phyloP scores from a whole-genome alignment of 2,113 vertebrate genomes.

The Ailuropoda melanoleuca region DNA sequence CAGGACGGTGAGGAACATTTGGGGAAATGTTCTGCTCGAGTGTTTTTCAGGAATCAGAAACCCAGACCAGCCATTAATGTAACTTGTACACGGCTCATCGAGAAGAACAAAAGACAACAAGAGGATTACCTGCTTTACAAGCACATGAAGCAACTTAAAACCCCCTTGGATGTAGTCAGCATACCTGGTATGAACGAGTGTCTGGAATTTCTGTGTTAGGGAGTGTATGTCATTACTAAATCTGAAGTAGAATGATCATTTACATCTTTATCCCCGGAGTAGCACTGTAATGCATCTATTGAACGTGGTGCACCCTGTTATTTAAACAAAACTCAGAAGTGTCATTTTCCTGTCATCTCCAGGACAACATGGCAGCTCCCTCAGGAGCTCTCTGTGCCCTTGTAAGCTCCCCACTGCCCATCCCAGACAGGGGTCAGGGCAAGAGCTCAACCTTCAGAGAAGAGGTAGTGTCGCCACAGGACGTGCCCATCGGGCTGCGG shows the following conservation, averaged over 20 bases:
- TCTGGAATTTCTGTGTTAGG: neutral
- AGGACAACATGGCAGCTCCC: neutral
- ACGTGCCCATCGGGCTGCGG: fast-evolving
- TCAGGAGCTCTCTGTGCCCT: neutral
- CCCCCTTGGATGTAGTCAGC: constrained; percentile 43
- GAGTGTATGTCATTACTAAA: neutral
- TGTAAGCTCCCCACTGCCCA: neutral
- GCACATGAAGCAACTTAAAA: constrained; percentile 71
- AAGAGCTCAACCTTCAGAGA: neutral
- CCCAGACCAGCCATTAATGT: constrained; percentile 75
- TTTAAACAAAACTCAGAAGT: neutral
- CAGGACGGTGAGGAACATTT: constrained; percentile 72
- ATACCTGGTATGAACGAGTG: constrained; percentile 82
- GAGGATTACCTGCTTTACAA: constrained; percentile 80
- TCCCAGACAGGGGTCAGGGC: neutral
- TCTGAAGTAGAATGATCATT: neutral
- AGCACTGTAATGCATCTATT: neutral
- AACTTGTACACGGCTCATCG: constrained; percentile 70
- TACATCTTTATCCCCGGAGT: neutral
- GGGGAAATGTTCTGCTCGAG: constrained; percentile 81
- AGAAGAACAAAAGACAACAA: constrained; percentile 41
- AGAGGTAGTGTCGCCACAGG: neutral
- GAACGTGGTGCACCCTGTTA: neutral
- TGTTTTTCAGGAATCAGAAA: constrained; percentile 79
- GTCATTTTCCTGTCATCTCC: neutral